Evolutionary conservation across 2,797 vertebrate genomes (phyloP).

Genomic region (Austrolebias charrua): DNA sequence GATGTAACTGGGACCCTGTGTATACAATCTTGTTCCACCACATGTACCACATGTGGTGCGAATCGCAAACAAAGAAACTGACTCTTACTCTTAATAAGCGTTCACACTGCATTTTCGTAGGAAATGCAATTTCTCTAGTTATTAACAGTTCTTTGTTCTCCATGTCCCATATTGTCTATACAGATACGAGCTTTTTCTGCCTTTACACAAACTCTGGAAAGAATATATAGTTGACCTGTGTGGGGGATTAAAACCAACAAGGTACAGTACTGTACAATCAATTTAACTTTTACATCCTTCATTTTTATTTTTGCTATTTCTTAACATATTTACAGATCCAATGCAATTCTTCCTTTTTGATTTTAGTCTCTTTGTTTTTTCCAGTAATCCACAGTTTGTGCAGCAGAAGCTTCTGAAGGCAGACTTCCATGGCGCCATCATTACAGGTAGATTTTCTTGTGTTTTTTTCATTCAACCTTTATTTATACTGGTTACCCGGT

Average conservation of each 20-base stretch:
- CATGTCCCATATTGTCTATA: not conserved
- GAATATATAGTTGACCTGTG: constrained; percentile 91
- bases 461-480: no score
- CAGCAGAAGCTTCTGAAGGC: constrained; percentile 92
- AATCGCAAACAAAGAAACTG: no score
- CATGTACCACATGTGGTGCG: no score
- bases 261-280: constrained; percentile 78
- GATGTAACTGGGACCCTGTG: no score
- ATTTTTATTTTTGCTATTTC: no score
- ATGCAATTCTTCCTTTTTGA: not conserved
- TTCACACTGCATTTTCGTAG: no score
- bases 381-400: constrained; percentile 85
- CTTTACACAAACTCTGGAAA: constrained; percentile 91
- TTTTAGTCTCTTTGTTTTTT: not conserved
- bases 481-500: no score
- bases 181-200: constrained; percentile 89
- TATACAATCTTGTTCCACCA: no score
- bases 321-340: not conserved
- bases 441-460: constrained; percentile 80
- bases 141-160: no score
- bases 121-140: no score
- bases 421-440: constrained; percentile 91
- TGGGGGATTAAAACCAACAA: constrained; percentile 79
- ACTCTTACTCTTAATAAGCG: no score
- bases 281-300: not conserved